phyloP scores from a whole-genome alignment of 1,140 invertebrate genomes.

The Fopius arisanus region DNA sequence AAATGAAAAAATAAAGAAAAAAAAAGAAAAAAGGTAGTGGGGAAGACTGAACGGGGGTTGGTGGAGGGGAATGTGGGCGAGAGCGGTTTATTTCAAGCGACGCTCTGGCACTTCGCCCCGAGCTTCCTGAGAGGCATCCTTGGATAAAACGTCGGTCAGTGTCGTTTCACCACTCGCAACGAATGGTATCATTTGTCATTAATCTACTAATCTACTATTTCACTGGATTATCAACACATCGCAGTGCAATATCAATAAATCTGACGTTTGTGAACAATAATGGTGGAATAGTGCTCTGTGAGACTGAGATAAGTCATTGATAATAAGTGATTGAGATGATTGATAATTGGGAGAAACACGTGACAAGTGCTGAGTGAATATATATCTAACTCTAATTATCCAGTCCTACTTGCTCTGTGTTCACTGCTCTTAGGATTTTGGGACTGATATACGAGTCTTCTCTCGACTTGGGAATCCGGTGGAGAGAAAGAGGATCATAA shows the following conservation, averaged over 20 bases:
- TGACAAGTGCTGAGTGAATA: neutral
- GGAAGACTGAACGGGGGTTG: conserved; percentile 48
- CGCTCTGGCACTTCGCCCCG: conserved; percentile 61
- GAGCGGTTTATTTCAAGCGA: conserved; percentile 63
- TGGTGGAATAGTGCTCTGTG: neutral
- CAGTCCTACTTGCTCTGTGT: no score
- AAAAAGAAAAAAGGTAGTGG: conserved; percentile 38
- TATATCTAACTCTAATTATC: neutral
- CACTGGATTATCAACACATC: neutral
- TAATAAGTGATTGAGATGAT: neutral
- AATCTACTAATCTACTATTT: neutral
- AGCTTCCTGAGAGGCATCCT: conserved; percentile 60
- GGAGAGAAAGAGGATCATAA: neutral
- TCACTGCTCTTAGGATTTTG: neutral
- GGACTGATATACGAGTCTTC: neutral
- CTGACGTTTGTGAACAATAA: neutral
- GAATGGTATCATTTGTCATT: conserved; percentile 17
- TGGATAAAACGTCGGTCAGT: conserved; percentile 38
- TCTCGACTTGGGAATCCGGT: no score
- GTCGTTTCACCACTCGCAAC: conserved; percentile 37
- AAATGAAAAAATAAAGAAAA: no score
- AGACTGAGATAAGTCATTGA: neutral
- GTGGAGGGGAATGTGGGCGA: conserved; percentile 56
- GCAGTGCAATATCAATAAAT: neutral
- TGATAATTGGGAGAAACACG: neutral